These are phyloP conservation scores for Pseudanteris insignis DNA, from an alignment of 2,888 invertebrate genomes.

Conservation along the genomic window DNA sequence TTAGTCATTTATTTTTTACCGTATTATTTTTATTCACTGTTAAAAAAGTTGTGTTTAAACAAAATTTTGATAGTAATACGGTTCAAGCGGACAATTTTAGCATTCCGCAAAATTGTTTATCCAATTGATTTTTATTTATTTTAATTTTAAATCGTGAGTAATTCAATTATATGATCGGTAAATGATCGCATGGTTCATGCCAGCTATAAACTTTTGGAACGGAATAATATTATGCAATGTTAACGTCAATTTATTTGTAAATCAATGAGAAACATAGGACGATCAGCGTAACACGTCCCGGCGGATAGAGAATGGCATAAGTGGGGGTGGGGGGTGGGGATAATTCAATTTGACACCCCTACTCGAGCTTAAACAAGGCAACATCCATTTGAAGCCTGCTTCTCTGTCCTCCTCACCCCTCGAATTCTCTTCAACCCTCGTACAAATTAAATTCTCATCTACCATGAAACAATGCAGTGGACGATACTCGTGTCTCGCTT, in stretches of 20 bases:
- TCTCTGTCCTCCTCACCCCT: slow-evolving; percentile 29
- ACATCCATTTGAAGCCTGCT: slow-evolving; percentile 53
- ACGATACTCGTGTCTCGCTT: slow-evolving; percentile 31
- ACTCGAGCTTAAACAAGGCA: slow-evolving; percentile 64
- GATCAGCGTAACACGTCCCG: slow-evolving; percentile 59
- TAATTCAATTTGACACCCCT: slow-evolving; percentile 67
- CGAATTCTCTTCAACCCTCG: slow-evolving; percentile 40
- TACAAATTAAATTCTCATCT: slow-evolving; percentile 66
- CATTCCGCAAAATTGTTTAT: no score
- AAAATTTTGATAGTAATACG: no score
- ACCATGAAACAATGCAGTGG: slow-evolving; percentile 63
- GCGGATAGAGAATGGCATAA: slow-evolving; percentile 49
- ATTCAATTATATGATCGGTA: no score
- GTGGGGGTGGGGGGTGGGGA: slow-evolving; percentile 49
- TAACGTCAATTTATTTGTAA: slow-evolving; percentile 33
- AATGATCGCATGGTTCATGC: no score
- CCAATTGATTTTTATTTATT: no score
- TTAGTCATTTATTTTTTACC: no score
- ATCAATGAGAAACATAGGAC: slow-evolving; percentile 51
- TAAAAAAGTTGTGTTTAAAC: no score
- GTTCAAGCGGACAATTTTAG: no score
- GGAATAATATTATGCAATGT: not conserved
- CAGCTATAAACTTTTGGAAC: no score
- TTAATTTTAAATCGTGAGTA: no score
- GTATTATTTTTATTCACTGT: no score